Conservation (phyloP, 2,797 vertebrate species). For the Gila robusta region DNA sequence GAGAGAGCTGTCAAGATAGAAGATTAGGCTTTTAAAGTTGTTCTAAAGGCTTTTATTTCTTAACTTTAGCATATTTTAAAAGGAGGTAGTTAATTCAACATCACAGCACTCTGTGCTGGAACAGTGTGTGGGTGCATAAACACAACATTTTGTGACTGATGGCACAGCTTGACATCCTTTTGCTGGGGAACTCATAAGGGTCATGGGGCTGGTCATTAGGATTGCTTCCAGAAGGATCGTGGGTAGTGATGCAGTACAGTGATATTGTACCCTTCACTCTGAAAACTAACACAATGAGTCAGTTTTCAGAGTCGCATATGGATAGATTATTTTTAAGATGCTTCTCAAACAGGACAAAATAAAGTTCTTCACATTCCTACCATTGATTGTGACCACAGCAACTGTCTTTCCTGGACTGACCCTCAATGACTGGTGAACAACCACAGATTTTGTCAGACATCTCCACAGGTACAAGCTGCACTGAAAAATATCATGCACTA, state of each 20-base stretch:
- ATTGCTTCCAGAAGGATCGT: slow-evolving; percentile 55
- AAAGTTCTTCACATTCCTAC: slow-evolving; percentile 10
- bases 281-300: slow-evolving; percentile 11
- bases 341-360: neutral
- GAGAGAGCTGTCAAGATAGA: slow-evolving; percentile 63
- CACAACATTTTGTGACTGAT: slow-evolving; percentile 44
- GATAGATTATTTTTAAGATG: too few species aligned
- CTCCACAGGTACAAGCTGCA: neutral
- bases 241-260: slow-evolving; percentile 48
- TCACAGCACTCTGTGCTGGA: slow-evolving; percentile 21
- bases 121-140: slow-evolving; percentile 49
- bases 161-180: slow-evolving; percentile 44
- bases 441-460: neutral
- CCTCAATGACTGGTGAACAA: slow-evolving; percentile 15
- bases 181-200: slow-evolving; percentile 56
- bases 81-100: slow-evolving; percentile 32
- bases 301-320: too few species aligned
- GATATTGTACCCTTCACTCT: slow-evolving; percentile 22
- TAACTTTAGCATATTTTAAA: slow-evolving; percentile 15
- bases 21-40: slow-evolving; percentile 54
- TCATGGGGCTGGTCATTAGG: slow-evolving; percentile 51
- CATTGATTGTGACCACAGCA: slow-evolving; percentile 32
- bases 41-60: slow-evolving; percentile 42
- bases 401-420: neutral
- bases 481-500: neutral